A percentile compares a stretch with the other conserved stretches of the same genome.
These are phyloP conservation scores for Enteromius treurensis DNA, from an alignment of 2,797 vertebrate genomes.

Conservation along the genomic window DNA sequence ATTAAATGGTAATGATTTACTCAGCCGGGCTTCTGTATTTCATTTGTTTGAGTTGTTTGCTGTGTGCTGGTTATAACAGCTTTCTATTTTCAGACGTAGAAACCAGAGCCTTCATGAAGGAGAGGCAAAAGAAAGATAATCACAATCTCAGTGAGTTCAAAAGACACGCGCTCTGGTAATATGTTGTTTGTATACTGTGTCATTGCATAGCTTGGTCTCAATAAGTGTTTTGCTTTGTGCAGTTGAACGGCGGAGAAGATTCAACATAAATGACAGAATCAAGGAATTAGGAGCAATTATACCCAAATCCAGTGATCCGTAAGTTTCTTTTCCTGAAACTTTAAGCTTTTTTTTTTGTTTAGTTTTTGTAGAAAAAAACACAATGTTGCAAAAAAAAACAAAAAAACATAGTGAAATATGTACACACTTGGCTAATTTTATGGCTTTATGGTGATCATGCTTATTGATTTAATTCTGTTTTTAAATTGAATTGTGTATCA, in stretches of 20 bases:
- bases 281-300: conserved; percentile 90
- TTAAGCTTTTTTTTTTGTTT: not conserved
- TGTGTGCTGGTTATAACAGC: not conserved
- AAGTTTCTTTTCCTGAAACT: conserved; percentile 65
- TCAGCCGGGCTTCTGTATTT: not conserved
- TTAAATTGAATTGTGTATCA: not conserved
- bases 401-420: not conserved
- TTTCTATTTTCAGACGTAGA: conserved; percentile 73
- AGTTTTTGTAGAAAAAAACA: not conserved
- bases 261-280: conserved; percentile 94
- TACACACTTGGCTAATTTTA: not conserved
- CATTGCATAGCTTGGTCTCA: not conserved
- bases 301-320: conserved; percentile 91
- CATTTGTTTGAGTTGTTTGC: not conserved
- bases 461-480: not conserved
- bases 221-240: conserved; percentile 44
- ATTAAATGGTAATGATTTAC: conserved; percentile 69
- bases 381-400: not conserved
- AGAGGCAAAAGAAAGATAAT: conserved; percentile 93
- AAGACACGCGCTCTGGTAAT: not conserved
- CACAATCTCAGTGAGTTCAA: conserved; percentile 88
- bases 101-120: conserved; percentile 83
- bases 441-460: not conserved
- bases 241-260: conserved; percentile 91
- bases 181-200: conserved; percentile 13